Evolutionary conservation across 2,797 vertebrate genomes (phyloP).

Genomic region (Arrhamphus sclerolepis): DNA sequence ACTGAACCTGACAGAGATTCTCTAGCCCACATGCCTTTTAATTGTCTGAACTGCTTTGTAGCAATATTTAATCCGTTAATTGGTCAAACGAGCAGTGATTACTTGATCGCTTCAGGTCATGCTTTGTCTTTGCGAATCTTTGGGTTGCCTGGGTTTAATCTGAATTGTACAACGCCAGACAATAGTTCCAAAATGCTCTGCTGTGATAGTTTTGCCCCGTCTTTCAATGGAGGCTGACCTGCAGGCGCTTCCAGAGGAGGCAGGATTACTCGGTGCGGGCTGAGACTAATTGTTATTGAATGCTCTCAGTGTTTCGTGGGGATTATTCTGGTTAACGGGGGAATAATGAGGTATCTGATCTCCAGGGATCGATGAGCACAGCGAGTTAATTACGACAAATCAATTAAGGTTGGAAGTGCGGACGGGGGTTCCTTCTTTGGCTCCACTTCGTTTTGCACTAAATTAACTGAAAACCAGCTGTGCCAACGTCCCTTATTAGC

Average conservation of each 20-base stretch:
- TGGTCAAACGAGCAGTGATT: too few relatives aligned
- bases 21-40: constrained; percentile 33
- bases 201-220: too few relatives aligned
- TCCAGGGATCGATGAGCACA: constrained; percentile 78
- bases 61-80: constrained; percentile 13
- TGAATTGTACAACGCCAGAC: too few relatives aligned
- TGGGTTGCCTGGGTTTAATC: too few relatives aligned
- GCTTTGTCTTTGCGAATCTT: too few relatives aligned
- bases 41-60: constrained; percentile 32
- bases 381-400: constrained; percentile 84
- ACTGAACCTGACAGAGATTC: constrained; percentile 44
- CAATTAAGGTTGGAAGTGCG: constrained; percentile 74
- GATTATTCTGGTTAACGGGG: constrained; percentile 74
- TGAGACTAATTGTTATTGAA: constrained; percentile 67
- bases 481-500: too few relatives aligned
- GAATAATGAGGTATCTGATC: constrained; percentile 75
- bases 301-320: constrained; percentile 72
- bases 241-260: not conserved
- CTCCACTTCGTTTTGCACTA: not conserved
- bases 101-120: too few relatives aligned
- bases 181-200: too few relatives aligned
- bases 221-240: not conserved
- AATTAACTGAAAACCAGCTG: not conserved
- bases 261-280: constrained; percentile 41
- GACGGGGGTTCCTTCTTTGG: not conserved